A percentile compares a stretch with the other conserved stretches of the same genome.
Evolutionary conservation across 2,113 vertebrate species (phyloP).

Genomic region (Rhinoptilus africanus): DNA sequence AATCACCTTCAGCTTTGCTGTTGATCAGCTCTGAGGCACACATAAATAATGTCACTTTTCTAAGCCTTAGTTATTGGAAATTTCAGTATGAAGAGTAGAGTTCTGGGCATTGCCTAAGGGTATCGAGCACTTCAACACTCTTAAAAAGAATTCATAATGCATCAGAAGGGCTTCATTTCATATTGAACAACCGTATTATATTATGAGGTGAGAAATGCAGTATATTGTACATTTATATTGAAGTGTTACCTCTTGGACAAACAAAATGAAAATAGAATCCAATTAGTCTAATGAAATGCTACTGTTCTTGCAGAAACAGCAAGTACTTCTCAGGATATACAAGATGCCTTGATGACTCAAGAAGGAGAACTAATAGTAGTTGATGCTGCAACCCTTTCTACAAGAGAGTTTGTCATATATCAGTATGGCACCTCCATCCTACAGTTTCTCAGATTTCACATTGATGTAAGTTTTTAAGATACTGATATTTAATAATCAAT

Average conservation of each 20-base stretch:
- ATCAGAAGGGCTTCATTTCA: not conserved
- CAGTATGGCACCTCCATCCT: constrained; percentile 83
- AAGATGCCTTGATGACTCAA: constrained; percentile 72
- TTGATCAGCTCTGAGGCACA: not conserved
- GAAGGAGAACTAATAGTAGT: constrained; percentile 72
- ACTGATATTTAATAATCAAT: not conserved
- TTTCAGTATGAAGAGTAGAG: not conserved
- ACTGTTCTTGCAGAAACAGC: constrained; percentile 6
- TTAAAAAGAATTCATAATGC: not conserved
- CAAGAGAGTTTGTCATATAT: constrained; percentile 82
- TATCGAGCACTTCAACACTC: not conserved
- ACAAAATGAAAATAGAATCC: not conserved
- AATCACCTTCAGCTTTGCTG: not conserved
- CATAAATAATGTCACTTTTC: not conserved
- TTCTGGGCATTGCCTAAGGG: not conserved
- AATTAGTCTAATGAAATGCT: not conserved
- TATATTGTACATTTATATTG: accelerated
- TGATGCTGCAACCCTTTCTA: constrained; percentile 69
- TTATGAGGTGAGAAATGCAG: not conserved
- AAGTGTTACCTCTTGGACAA: not conserved
- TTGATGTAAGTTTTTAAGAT: constrained; percentile 68
- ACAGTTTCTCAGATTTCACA: constrained; percentile 68
- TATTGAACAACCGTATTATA: not conserved
- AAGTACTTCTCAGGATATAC: constrained; percentile 56
- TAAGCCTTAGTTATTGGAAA: not conserved